phyloP scores from a whole-genome alignment of 2,797 vertebrate genomes.

The Channallabes apus region DNA sequence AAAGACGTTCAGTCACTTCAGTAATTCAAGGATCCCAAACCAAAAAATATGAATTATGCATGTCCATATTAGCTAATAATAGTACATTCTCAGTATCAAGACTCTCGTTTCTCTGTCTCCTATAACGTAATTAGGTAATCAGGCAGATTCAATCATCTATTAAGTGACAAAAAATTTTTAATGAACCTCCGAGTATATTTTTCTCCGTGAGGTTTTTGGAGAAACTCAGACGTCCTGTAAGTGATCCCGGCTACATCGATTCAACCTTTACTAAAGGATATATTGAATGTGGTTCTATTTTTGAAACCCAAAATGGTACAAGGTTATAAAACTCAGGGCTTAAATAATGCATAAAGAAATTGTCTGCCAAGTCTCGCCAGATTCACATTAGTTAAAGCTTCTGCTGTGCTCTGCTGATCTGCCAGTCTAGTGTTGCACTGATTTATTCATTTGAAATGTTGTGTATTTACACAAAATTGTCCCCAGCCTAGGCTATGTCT shows the following conservation, averaged over 20 bases:
- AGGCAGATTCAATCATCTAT: not conserved
- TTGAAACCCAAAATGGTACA: not conserved
- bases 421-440: conserved; percentile 4
- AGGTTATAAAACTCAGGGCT: conserved; percentile 1
- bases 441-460: conserved; percentile 21
- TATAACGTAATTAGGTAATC: not conserved
- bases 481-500: not conserved
- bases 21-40: not conserved
- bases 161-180: not conserved
- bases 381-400: conserved; percentile 25
- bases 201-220: not conserved
- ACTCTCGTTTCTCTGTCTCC: not conserved
- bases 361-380: conserved; percentile 10
- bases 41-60: not conserved
- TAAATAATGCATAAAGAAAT: conserved; percentile 4
- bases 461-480: conserved; percentile 4
- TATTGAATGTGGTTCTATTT: not conserved
- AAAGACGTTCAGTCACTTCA: not conserved
- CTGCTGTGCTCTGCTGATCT: conserved; percentile 3
- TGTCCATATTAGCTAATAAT: not conserved
- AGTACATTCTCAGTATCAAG: not conserved
- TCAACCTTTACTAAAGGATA: not conserved
- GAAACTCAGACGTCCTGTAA: not conserved
- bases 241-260: not conserved
- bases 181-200: not conserved